Evolutionary conservation across 2,888 invertebrate species (phyloP), one percentile per base, ranked within the genome.

Genomic region (Drosophila niveifrons): DNA sequence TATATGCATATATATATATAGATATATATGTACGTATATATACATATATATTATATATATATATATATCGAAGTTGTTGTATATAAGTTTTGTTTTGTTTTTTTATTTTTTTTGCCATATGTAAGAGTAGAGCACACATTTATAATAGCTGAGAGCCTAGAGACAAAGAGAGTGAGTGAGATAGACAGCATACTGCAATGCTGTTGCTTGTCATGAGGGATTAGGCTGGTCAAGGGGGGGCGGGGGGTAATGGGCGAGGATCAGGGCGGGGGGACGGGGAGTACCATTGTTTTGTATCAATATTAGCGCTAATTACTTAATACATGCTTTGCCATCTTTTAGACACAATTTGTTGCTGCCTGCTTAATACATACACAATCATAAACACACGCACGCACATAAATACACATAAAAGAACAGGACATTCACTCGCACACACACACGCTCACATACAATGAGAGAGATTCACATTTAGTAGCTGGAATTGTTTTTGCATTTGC

Each of bases 381-480:
- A 50, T 57, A 46, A 36, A 13, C 57, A 50, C 57, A 46, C 47
- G 43, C 70, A 66, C 57, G 50, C 52, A 66, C 57, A 56, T 48
- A 65, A 64, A 69, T 61, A 80, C 72, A 80, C 70, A 62, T 80
- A 66, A 57, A 77, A 71, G 66, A 50, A 76, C 71, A 77, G 62
- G 71, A 15, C 34, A 41, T 31, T 51, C 46, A 34, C 15, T n/a
- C 59, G 6, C 48, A 28, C 18, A 15, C 48, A 36, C 36, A 7
- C 18, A 46, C 36, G 31, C 41, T 11, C 29, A 43, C 43, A 46
- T 18, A 58, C 13, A 29, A 48, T 50, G 34, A 72, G 46, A 57
- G 76, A 76, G 80, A 75, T 79, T 80, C 80, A 80, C 80, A 79
- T 80, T 70, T 75, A 76, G 64, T 76, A 76, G 76, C 63, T 66